Evolutionary conservation across 2,113 vertebrate species (phyloP), one percentile per base, ranked within the genome.

Genomic region (Pelobates fuscus): DNA sequence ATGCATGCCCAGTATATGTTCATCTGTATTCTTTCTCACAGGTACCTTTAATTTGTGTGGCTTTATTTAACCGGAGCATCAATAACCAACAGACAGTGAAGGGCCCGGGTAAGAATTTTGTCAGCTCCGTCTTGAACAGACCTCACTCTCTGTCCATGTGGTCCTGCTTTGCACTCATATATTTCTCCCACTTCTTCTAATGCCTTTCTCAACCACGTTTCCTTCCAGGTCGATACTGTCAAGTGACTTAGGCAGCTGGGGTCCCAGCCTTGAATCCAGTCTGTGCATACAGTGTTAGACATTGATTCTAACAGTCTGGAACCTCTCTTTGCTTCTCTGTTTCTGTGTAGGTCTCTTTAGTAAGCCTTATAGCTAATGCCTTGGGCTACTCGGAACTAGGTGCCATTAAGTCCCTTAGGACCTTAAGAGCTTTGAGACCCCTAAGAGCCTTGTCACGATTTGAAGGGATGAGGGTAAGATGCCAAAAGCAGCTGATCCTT

Each of bases 391-490:
- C 97, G 95, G 97, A 99, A 95, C 95, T 99, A 98, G 97, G 97
- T 95, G 96, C 97, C 93, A 99, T 99, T 97, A 99, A 99, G 90
- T 99, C 97, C 94, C 96, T 99, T 96, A 98, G 96, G 95, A 99
- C 97, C 91, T 94, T 99, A 94, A 99, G 97, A 97, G 97, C 97
- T 92, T 96, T 99, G 96, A 98, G 97, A 94, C 97, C 97, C 92
- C 96, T 99, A 96, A 98, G 97, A 98, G 97, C 97, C 94, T 98
- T 99, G 89, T 99, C 97, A 94, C 96, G 97, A 95, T 99, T 99
- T 99, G 97, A 99, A 96, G 97, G 97, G 92, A 99, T 99, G 97
- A 98, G 97, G 97, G 97, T 99, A 98, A 99, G 97, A 95, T 92
- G 87, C 91, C 92, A 93, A 94, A 93, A 97, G 96, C 90, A 97